phyloP scores from a whole-genome alignment of 2,797 vertebrate genomes.

The Parauchenoglanis punctatus region DNA sequence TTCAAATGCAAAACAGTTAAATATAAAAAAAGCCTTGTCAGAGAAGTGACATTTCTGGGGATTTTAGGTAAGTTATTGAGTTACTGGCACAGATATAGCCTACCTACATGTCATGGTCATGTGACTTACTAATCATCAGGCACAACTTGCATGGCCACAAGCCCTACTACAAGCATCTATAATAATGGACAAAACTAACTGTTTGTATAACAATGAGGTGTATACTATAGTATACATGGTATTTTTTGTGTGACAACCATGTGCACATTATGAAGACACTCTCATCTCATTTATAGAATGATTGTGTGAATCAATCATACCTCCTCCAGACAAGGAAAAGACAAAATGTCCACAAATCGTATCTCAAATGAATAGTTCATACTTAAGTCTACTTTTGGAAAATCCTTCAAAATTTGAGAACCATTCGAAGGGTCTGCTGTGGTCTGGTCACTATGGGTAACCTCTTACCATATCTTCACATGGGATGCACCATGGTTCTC shows the following conservation, averaged over 20 bases:
- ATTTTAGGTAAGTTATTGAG: neutral
- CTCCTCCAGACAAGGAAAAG: neutral
- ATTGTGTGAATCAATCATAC: neutral
- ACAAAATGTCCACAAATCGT: neutral
- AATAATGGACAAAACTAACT: neutral
- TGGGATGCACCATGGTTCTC: slow-evolving; percentile 30
- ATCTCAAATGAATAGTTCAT: neutral
- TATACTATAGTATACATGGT: neutral
- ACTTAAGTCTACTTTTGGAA: neutral
- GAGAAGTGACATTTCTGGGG: neutral
- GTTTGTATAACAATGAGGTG: neutral
- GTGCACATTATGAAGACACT: neutral
- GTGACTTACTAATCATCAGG: neutral
- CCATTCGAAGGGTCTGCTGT: slow-evolving; percentile 3
- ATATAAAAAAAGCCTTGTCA: neutral
- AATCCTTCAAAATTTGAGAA: neutral
- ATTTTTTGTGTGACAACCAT: neutral
- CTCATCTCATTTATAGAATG: neutral
- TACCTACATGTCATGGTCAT: neutral
- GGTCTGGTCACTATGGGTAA: slow-evolving; percentile 27
- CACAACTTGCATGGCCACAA: neutral
- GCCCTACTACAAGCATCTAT: too few species aligned
- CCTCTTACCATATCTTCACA: slow-evolving; percentile 18
- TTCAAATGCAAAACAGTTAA: neutral
- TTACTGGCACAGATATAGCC: neutral